These are phyloP conservation scores for Reticulitermes speratus DNA, from an alignment of 1,140 invertebrate genomes.

Conservation along the genomic window DNA sequence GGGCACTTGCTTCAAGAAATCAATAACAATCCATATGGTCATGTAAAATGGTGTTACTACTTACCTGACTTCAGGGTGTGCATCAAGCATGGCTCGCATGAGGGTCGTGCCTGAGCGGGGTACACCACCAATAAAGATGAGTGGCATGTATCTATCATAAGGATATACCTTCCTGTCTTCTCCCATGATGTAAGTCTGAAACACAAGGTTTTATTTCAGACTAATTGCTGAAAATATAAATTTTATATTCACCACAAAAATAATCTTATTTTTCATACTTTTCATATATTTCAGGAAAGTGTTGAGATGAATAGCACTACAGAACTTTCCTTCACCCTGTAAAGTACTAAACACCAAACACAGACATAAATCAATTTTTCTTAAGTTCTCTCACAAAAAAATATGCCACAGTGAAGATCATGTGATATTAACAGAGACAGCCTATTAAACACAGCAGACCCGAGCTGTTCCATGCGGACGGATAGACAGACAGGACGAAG, in stretches of 20 bases:
- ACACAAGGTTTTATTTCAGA: conserved; percentile 32
- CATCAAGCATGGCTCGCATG: conserved; percentile 97
- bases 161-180: conserved; percentile 64
- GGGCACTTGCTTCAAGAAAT: too few species aligned
- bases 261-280: not conserved
- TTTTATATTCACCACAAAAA: not conserved
- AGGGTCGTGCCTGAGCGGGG: conserved; percentile 95
- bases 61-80: conserved; percentile 92
- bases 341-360: too few species aligned
- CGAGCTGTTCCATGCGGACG: too few species aligned
- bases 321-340: too few species aligned
- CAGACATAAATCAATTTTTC: too few species aligned
- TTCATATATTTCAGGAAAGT: not conserved
- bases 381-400: too few species aligned
- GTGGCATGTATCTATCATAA: conserved; percentile 83
- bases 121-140: conserved; percentile 97
- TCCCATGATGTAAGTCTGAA: conserved; percentile 62
- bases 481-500: too few species aligned
- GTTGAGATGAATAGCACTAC: too few species aligned
- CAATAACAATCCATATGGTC: too few species aligned
- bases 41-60: conserved; percentile 25
- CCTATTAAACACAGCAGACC: too few species aligned
- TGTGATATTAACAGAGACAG: too few species aligned
- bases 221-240: not conserved
- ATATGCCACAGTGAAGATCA: too few species aligned